Conservation (phyloP, 1,140 invertebrate species). For the Paraescarpia echinospica region DNA sequence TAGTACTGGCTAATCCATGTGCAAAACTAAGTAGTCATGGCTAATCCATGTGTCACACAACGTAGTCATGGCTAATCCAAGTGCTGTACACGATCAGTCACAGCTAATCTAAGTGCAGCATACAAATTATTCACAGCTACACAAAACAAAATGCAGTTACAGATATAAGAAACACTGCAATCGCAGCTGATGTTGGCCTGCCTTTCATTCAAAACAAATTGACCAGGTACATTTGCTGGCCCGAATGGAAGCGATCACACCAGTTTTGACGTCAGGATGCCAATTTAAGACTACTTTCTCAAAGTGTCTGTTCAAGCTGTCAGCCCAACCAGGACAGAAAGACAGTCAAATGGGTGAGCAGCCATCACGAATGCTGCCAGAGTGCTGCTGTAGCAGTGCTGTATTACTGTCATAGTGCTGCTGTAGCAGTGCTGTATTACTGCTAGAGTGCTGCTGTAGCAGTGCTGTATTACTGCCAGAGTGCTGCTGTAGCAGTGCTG, state of each 20-base stretch:
- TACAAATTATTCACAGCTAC: neutral
- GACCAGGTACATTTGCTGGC: neutral
- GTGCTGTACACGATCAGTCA: neutral
- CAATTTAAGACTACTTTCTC: neutral
- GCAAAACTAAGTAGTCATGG: too few species aligned
- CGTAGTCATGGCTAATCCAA: neutral
- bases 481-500: too few species aligned
- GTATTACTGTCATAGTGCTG: too few species aligned
- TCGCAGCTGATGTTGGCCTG: too few species aligned
- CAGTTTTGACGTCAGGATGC: neutral
- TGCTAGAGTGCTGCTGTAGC: too few species aligned
- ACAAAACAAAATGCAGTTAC: neutral
- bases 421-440: too few species aligned
- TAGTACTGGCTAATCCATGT: neutral
- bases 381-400: too few species aligned
- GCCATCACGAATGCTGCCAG: too few species aligned
- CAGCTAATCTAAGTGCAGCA: too few species aligned
- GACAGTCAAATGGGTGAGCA: neutral
- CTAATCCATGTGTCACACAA: too few species aligned
- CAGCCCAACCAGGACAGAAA: neutral
- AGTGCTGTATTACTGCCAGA: too few species aligned
- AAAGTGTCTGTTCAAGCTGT: neutral
- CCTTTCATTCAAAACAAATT: neutral
- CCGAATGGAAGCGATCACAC: neutral
- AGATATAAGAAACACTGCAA: neutral